A percentile compares a stretch with the other conserved stretches of the same genome.
Evolutionary conservation across 1,140 invertebrate genomes (phyloP).

Genomic region (Aleiodes sp.): DNA sequence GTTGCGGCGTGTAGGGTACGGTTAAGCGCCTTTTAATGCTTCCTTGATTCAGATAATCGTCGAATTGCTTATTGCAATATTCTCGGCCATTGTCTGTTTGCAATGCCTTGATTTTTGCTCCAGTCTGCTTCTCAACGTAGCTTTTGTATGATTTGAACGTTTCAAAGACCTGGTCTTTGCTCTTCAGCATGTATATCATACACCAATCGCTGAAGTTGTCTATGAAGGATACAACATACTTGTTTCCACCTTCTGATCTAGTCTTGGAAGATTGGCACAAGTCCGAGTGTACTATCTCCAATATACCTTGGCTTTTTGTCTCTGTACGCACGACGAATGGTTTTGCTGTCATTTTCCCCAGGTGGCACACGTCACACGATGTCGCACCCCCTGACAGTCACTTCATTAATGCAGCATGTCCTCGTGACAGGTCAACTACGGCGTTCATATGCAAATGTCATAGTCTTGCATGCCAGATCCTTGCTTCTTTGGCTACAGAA

Average conservation of each 20-base stretch:
- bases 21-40: constrained; percentile 50
- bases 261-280: constrained; percentile 58
- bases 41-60: constrained; percentile 41
- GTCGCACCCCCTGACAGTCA: no score
- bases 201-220: constrained; percentile 58
- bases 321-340: constrained; percentile 33
- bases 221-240: constrained; percentile 59
- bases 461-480: no score
- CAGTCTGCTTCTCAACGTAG: constrained; percentile 48
- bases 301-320: constrained; percentile 23
- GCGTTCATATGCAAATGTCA: no score
- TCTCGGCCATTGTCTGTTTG: constrained; percentile 60
- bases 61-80: constrained; percentile 50
- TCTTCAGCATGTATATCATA: constrained; percentile 54
- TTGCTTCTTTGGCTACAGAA: no score
- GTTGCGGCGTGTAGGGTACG: constrained; percentile 43
- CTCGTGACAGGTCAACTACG: no score
- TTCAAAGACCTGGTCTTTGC: constrained; percentile 51
- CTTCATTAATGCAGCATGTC: no score
- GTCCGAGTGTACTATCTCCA: constrained; percentile 55
- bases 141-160: constrained; percentile 52
- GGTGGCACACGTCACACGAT: constrained; percentile 39
- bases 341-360: constrained; percentile 38
- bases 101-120: constrained; percentile 45
- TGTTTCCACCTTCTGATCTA: constrained; percentile 47